Base-by-base conservation (phyloP, 1,140 invertebrate species). In the Calephelis virginiensis region DNA sequence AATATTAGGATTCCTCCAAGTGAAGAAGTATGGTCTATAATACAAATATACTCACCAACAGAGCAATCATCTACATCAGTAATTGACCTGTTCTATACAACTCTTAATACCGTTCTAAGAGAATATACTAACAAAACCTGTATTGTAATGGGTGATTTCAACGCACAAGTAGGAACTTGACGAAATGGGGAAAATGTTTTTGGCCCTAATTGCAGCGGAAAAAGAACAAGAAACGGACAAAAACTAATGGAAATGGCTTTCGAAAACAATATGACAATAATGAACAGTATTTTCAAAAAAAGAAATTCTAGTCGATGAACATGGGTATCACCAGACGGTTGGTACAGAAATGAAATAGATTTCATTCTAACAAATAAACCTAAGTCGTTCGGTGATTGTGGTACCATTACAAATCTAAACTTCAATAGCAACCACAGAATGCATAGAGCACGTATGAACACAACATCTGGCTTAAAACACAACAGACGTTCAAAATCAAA, bases 381-480 rank as follows among this genome's bases (percentile, higher is more conserved):
- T 12, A 69, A 64, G 6, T 2, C 10, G 7, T 67, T 72, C 17
- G 64, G 60, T 12, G 56, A 72, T 46, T 69, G 71, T 13, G 64
- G 61, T 14, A 63, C 61, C 7, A 62, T 70, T 11, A 66, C 67
- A 11, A 73, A 68, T 1, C 0, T 73, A 7, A 73, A 70, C 38
- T 73, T 69, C 11, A 70, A 70, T 43, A 70, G 66, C 48, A 70
- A 73, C 40, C 68, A 73, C 38, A 68, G 71, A 60, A 59, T 63
- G 28, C 14, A 70, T 11, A 67, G 71, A 68, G 66, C 28, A 63
- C 6, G 28, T 14, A 6, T 68, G 12, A 61, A 67, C 46, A 59
- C 6, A 48, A 37, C 28, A 40, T 17, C 49, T 8, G 14, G 11
- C 6, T 14, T n/a, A n/a, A 56, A 63, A 13, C 5, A 5, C 59